Base-by-base conservation (phyloP, 1,140 invertebrate species). In the Drosophila eugracilis region DNA sequence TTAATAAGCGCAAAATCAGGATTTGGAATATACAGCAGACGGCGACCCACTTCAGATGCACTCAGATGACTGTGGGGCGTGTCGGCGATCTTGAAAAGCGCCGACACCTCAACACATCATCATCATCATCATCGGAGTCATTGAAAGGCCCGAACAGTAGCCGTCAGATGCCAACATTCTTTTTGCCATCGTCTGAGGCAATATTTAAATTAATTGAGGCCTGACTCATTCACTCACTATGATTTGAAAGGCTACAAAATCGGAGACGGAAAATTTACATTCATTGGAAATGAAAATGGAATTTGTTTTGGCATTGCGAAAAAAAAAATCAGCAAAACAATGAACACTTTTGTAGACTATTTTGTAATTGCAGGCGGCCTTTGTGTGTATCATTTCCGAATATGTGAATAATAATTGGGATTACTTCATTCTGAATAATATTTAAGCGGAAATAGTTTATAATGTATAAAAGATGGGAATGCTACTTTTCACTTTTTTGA, bases 1-100 rank as follows among this genome's bases (percentile, higher is more conserved):
- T 75, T 48, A 88, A 88, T 88, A 88, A 88, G 80, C 81, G 76
- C 76, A 85, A 86, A 85, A 86, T 73, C 78, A 66, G 65, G 50
- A 62, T 47, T 47, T 32, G 52, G 34, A 36, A 45, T 67, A 71
- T 21, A 30, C 28, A n/a, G n/a, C 30, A 32, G n/a, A 17, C 9
- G 9, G 17, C 30, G 36, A 71, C 42, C 45, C 45, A 60, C 67
- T 67, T 66, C 59, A 52, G 42, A 53, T 63, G 69, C 55, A 63
- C 70, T 73, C 69, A n/a, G n/a, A n/a, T n/a, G 21, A 7, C 17
- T 1, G n/a, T n/a, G 34, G 47, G 59, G 49, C 34, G 70, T 49
- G 42, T 48, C 48, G 50, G 21, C 17, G 28, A 42, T 62, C 71
- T 74, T 75, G 57, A 75, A 74, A 75, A 75, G 49, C 45, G 72